Evolutionary conservation across 2,797 vertebrate species (phyloP), one percentile per base, ranked within the genome.

Genomic region (Lagocephalus sceleratus): DNA sequence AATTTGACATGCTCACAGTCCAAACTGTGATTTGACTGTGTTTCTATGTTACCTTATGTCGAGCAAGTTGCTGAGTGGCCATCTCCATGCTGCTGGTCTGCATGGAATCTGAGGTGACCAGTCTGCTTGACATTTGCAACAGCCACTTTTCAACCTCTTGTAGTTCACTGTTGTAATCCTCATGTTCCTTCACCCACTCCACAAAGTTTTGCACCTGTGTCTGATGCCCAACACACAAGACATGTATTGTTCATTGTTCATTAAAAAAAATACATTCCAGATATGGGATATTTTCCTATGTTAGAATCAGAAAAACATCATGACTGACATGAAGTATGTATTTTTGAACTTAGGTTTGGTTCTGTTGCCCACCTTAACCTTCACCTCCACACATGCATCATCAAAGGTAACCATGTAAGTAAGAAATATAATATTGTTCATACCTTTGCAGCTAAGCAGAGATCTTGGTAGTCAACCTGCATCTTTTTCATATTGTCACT

Each of bases 141-240:
- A 99, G 89, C 96, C 97, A 98, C 38, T 93, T 96, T 54, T 99
- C 97, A 1, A 91, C 93, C 66, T 99, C 95, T 66, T 98, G 97
- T 47, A 98, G 82, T 54, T 96, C 94, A 23, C 84, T 86, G 29
- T 95, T 94, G 78, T 99, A 99, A 47, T 87, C 90, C 57, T 99
- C 97, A 0, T 99, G 97, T 62, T 97, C 95, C 85, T 89, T 94
- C 57, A 98, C 93, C 87, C 91, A 94, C 2, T 80, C 88, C 35
- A 92, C 90, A 39, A 98, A 87, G 46, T 81, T 91, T 77, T 90
- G 84, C 54, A 95, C 93, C 0, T 87, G 93, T 0, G 71, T 82
- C 97, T 99, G 65, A 57, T 11, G 12, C 32, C 32, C 32, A 78
- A 50, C 19, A 51, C 15, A 65, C 42, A 19, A 20, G 42, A 44